Evolutionary conservation across 2,113 vertebrate genomes (phyloP).

Genomic region (Pantherophis guttatus): DNA sequence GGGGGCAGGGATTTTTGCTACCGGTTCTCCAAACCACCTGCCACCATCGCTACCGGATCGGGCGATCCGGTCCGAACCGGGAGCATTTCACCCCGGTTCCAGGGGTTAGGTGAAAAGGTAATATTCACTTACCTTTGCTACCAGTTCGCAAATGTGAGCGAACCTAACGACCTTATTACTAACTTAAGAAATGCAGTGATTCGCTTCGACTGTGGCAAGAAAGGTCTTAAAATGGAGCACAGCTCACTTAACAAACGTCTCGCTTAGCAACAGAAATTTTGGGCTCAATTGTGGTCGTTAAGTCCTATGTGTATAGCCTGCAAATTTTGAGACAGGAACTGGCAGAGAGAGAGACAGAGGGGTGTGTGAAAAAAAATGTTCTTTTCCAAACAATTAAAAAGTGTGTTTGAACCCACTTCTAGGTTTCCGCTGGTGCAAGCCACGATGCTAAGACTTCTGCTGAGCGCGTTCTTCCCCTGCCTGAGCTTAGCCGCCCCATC

Average conservation of each 20-base stretch:
- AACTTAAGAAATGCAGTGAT: background rate
- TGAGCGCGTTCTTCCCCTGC: conserved; percentile 73
- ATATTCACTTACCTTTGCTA: too few relatives aligned
- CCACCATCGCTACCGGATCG: too few relatives aligned
- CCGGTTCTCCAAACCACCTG: too few relatives aligned
- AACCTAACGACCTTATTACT: background rate
- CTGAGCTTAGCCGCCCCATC: conserved; percentile 83
- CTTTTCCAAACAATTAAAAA: background rate
- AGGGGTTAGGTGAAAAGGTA: too few relatives aligned
- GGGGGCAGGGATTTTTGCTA: too few relatives aligned
- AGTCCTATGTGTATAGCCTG: background rate
- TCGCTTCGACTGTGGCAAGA: background rate
- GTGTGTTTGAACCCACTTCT: conserved; percentile 26
- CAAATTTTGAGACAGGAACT: background rate
- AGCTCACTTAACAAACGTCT: too few relatives aligned
- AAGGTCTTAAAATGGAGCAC: background rate
- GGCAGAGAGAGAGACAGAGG: background rate
- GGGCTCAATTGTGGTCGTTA: background rate
- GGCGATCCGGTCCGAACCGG: too few relatives aligned
- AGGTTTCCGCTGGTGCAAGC: conserved; percentile 61
- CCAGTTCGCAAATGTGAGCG: too few relatives aligned
- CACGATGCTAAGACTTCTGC: conserved; percentile 70
- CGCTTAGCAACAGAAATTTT: too few relatives aligned
- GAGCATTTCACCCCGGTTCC: too few relatives aligned
- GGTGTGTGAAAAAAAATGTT: too few relatives aligned